These are phyloP conservation scores for Drosophila pruinosa DNA, from an alignment of 1,140 invertebrate genomes.

Conservation along the genomic window DNA sequence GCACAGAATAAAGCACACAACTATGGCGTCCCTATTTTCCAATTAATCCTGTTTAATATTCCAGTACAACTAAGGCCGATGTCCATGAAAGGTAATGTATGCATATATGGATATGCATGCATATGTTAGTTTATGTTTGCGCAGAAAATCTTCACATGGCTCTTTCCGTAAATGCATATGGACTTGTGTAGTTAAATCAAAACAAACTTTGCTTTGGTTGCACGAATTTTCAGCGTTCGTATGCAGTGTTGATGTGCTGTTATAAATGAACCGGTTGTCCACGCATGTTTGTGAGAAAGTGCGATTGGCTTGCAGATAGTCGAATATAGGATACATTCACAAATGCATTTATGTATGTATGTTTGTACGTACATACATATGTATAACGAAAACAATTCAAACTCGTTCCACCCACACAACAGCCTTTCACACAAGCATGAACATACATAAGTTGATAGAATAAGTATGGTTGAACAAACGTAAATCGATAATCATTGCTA, in stretches of 20 bases:
- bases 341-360: not conserved
- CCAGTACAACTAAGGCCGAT: no score
- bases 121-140: not conserved
- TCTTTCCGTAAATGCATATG: no score
- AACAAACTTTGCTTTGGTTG: not conserved
- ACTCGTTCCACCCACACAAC: not conserved
- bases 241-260: not conserved
- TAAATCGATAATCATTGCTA: not conserved
- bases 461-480: not conserved
- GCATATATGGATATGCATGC: not conserved
- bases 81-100: no score
- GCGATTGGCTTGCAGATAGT: not conserved
- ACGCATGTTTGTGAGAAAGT: not conserved
- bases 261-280: constrained; percentile 7
- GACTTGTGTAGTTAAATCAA: no score
- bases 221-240: not conserved
- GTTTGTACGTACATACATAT: not conserved
- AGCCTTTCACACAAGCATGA: not conserved
- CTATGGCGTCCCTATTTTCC: constrained; percentile 76
- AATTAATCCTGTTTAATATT: constrained; percentile 12
- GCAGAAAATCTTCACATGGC: no score
- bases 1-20: constrained; percentile 67
- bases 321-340: not conserved
- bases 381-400: not conserved
- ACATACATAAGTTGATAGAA: not conserved